Conservation (phyloP, 2,113 vertebrate species). For the Bufo gargarizans region DNA sequence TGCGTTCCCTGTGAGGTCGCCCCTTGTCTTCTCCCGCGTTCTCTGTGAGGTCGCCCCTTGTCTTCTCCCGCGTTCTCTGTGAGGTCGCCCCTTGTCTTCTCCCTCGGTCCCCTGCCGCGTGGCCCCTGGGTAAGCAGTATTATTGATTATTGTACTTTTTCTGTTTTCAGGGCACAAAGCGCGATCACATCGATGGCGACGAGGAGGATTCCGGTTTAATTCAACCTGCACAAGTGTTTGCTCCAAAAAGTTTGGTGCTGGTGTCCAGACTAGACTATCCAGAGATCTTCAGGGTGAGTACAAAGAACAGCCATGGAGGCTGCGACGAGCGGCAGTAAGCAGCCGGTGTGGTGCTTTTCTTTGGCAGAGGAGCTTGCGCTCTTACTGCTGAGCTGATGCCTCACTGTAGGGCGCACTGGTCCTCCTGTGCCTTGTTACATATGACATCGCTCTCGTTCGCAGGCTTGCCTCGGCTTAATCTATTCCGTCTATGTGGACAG, state of each 20-base stretch:
- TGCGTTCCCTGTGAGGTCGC: too few relatives aligned
- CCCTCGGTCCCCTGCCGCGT: too few relatives aligned
- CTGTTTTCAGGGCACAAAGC: constrained; percentile 84
- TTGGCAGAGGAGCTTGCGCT: not conserved
- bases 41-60: too few relatives aligned
- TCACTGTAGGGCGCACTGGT: too few relatives aligned
- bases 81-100: too few relatives aligned
- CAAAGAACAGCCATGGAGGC: not conserved
- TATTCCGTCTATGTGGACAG: constrained; percentile 94
- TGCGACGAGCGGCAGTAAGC: not conserved
- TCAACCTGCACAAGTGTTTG: constrained; percentile 94
- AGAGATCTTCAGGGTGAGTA: constrained; percentile 96
- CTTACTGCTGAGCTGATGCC: not conserved
- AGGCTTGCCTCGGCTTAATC: constrained; percentile 95
- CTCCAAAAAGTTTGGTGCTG: constrained; percentile 96
- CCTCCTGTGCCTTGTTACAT: not conserved
- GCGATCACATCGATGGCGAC: constrained; percentile 78
- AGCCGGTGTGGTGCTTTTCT: too few relatives aligned
- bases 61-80: too few relatives aligned
- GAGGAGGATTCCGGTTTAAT: constrained; percentile 89
- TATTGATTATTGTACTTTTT: too few relatives aligned
- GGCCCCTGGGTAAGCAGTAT: too few relatives aligned
- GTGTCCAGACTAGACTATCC: constrained; percentile 95
- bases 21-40: too few relatives aligned
- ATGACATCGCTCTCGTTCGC: constrained; percentile 7